These are phyloP conservation scores for Muntiacus reevesi DNA, from an alignment of 2,113 vertebrate species.

Conservation along the genomic window DNA sequence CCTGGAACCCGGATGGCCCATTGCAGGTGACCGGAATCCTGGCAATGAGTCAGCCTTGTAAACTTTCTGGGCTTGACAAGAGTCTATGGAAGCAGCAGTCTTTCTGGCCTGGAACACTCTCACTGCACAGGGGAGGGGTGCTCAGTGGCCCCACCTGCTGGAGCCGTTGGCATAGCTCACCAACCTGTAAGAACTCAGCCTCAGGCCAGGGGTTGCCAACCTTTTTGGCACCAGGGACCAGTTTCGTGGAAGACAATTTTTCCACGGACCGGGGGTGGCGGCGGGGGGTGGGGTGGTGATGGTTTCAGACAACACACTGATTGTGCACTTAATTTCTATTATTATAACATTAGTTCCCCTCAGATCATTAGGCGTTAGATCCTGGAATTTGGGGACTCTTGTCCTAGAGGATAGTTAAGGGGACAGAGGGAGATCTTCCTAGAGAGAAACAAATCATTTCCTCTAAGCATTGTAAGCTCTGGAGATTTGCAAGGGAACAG, in stretches of 20 bases:
- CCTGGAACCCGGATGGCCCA: background rate
- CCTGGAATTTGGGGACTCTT: background rate
- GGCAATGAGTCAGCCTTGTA: background rate
- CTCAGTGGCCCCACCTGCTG: background rate
- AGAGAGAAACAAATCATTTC: conserved; percentile 51
- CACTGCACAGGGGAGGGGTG: background rate
- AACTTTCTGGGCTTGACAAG: conserved; percentile 2
- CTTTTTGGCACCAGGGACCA: background rate
- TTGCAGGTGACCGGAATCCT: background rate
- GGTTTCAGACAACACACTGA: background rate
- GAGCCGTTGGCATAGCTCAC: background rate
- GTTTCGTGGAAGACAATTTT: background rate
- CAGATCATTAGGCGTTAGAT: background rate
- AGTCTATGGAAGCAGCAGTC: background rate
- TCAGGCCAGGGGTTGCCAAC: background rate
- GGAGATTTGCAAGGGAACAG: conserved; percentile 71
- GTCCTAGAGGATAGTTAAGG: background rate
- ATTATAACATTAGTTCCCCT: background rate
- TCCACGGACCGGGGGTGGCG: accelerated
- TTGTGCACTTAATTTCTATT: background rate
- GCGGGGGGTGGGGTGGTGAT: accelerated
- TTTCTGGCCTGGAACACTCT: background rate
- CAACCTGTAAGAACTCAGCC: background rate
- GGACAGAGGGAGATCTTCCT: conserved; percentile 5
- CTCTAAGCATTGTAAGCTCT: conserved; percentile 67